A percentile compares a stretch with the other conserved stretches of the same genome.
Conservation (phyloP, 2,113 vertebrate species). For the Tenrec ecaudatus region DNA sequence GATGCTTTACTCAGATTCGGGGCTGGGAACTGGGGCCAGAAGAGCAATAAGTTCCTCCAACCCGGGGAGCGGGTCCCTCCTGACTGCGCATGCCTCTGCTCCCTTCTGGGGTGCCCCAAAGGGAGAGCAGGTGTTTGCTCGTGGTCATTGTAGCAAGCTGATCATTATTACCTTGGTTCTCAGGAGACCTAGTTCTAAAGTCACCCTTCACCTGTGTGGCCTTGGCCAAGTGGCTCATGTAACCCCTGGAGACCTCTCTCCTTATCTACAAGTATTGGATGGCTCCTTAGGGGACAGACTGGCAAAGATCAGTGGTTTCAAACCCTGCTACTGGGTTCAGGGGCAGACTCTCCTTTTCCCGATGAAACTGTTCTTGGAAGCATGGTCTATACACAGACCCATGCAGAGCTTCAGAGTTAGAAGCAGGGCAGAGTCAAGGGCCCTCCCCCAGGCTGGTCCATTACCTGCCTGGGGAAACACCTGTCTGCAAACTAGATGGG, state of each 20-base stretch:
- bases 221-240: neutral
- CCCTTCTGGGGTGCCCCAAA: neutral
- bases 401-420: neutral
- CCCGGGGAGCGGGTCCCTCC: neutral
- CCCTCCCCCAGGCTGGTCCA: neutral
- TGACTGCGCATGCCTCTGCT: neutral
- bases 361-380: neutral
- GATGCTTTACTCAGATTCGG: too few relatives aligned
- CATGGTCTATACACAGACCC: neutral
- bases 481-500: neutral
- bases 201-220: neutral
- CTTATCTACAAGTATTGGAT: neutral
- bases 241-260: neutral
- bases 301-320: neutral
- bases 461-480: neutral
- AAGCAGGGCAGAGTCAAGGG: neutral
- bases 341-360: conserved; percentile 3
- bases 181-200: neutral
- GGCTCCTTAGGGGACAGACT: too few relatives aligned
- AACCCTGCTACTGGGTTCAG: neutral
- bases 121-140: neutral
- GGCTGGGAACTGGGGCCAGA: neutral
- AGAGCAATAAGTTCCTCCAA: neutral
- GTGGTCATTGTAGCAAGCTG: neutral
- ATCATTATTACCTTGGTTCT: neutral